phyloP scores from a whole-genome alignment of 2,888 invertebrate genomes.

The Gryllus longicercus region DNA sequence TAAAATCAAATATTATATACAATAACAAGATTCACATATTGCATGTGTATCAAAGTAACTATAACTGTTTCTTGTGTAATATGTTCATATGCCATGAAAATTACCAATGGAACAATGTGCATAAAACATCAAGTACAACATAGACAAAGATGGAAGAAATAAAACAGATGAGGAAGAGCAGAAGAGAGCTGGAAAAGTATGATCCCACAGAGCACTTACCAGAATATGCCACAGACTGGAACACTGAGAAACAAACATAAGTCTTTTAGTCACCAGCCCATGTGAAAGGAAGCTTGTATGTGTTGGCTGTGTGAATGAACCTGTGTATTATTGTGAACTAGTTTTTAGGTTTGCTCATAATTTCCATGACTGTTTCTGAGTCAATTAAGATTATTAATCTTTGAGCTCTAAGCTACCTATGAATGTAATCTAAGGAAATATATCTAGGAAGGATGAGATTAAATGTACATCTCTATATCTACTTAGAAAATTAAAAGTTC shows the following conservation, averaged over 20 bases:
- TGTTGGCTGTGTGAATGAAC: background rate
- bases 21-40: background rate
- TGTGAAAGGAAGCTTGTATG: background rate
- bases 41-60: background rate
- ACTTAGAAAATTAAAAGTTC: background rate
- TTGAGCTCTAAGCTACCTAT: background rate
- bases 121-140: background rate
- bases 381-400: no score
- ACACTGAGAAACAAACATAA: conserved; percentile 67
- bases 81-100: conserved; percentile 19
- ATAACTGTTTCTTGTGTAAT: background rate
- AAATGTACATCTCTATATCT: background rate
- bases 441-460: background rate
- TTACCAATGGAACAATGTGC: background rate
- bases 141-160: conserved; percentile 21
- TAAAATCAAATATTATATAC: background rate
- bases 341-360: no score
- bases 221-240: conserved; percentile 94
- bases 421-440: background rate
- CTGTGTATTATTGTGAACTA: background rate
- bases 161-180: conserved; percentile 22
- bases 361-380: no score
- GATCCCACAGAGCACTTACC: conserved; percentile 68
- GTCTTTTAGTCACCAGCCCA: conserved; percentile 46
- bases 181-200: conserved; percentile 21